phyloP scores from a whole-genome alignment of 2,888 invertebrate genomes.

The Spodoptera picta region DNA sequence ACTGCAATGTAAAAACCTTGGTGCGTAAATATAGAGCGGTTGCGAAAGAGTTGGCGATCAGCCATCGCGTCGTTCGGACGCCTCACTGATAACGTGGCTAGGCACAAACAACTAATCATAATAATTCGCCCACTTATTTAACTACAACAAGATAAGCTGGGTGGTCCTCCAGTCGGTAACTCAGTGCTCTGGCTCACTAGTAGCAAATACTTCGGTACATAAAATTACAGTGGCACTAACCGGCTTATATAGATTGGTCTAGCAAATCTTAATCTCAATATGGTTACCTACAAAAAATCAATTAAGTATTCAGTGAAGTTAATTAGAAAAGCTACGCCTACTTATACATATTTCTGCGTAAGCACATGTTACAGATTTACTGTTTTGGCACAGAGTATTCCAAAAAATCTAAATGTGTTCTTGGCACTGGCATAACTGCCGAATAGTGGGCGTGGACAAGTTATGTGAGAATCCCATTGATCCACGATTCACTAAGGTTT shows the following conservation, averaged over 20 bases:
- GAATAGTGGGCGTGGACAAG: slow-evolving; percentile 25
- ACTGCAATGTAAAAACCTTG: slow-evolving; percentile 85
- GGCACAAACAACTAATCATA: slow-evolving; percentile 37
- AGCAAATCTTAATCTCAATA: no score
- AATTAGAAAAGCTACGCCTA: not conserved
- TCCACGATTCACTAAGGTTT: slow-evolving; percentile 7
- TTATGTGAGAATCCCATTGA: slow-evolving; percentile 25
- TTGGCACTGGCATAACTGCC: slow-evolving; percentile 23
- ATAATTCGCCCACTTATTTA: slow-evolving; percentile 33
- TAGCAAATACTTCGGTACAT: not conserved
- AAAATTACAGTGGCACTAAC: slow-evolving; percentile 3
- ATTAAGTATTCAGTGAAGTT: not conserved
- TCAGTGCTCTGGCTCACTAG: not conserved
- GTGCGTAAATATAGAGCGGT: slow-evolving; percentile 80
- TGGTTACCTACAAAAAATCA: no score
- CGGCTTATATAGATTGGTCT: not conserved
- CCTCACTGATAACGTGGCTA: slow-evolving; percentile 49
- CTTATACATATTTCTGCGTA: slow-evolving; percentile 2
- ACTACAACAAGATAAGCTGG: slow-evolving; percentile 30
- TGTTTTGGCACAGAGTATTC: slow-evolving; percentile 11
- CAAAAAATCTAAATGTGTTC: slow-evolving; percentile 25
- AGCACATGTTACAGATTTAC: not conserved
- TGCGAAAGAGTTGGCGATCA: slow-evolving; percentile 84
- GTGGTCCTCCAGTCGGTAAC: slow-evolving; percentile 3
- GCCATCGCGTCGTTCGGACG: slow-evolving; percentile 75